Evolutionary conservation across 2,113 vertebrate species (phyloP).

Genomic region (Mesoclemmys tuberculata): DNA sequence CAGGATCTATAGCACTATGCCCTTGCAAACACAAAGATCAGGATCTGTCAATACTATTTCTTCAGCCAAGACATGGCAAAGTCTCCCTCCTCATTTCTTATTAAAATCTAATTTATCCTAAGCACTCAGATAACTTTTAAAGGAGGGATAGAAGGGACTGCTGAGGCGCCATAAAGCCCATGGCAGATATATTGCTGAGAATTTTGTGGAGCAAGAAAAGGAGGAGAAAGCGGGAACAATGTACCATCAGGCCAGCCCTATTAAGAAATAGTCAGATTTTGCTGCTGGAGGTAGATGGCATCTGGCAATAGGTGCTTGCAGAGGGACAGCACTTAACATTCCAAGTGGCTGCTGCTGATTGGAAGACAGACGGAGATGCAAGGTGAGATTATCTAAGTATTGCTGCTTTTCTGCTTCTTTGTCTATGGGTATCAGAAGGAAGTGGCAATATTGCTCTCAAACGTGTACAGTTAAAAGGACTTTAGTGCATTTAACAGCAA

Average conservation of each 20-base stretch:
- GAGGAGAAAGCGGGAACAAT: background rate
- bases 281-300: background rate
- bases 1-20: background rate
- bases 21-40: background rate
- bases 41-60: background rate
- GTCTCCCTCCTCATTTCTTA: background rate
- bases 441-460: background rate
- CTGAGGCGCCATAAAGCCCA: background rate
- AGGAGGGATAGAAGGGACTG: background rate
- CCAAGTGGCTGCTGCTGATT: background rate
- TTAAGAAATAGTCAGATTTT: background rate
- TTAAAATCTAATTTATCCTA: background rate
- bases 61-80: background rate
- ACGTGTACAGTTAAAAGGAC: background rate
- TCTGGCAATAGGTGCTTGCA: background rate
- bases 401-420: conserved; percentile 45
- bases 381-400: too few relatives aligned
- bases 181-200: background rate
- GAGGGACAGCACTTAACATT: conserved; percentile 33
- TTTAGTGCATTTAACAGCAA: conserved; percentile 11
- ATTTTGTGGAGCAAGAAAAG: background rate
- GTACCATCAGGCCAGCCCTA: background rate
- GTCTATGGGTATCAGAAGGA: background rate
- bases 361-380: conserved; percentile 18
- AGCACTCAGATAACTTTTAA: background rate